Evolutionary conservation across 1,140 invertebrate species (phyloP).

Genomic region (Drosophila sproati): DNA sequence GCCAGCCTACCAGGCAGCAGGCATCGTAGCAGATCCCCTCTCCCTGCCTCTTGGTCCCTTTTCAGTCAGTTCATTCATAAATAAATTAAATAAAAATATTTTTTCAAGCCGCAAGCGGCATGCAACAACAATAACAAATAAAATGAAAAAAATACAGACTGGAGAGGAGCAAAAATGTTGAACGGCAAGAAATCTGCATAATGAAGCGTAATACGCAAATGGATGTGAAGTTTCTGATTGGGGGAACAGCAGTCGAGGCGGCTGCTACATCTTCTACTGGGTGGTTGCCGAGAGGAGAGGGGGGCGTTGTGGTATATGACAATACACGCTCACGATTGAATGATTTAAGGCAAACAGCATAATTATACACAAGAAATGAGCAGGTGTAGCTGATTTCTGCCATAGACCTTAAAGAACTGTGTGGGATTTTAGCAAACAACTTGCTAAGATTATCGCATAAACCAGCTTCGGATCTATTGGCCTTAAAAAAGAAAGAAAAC

Average conservation of each 20-base stretch:
- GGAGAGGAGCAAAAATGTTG: conserved; percentile 35
- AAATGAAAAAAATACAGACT: conserved; percentile 23
- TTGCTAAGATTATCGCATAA: no score
- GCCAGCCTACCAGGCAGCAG: conserved; percentile 47
- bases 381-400: not conserved
- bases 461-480: no score
- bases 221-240: conserved; percentile 74
- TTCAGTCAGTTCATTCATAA: conserved; percentile 71
- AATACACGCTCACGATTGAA: conserved; percentile 39
- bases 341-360: conserved; percentile 51
- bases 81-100: conserved; percentile 83
- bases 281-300: not conserved
- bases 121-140: conserved; percentile 80
- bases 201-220: conserved; percentile 81
- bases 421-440: no score
- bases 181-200: conserved; percentile 77
- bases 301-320: conserved; percentile 35
- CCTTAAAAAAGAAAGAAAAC: no score
- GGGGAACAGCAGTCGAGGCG: conserved; percentile 3
- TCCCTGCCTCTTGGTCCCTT: not conserved
- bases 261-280: not conserved
- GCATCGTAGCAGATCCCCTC: conserved; percentile 3
- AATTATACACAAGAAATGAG: conserved; percentile 30
- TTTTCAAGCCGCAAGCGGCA: conserved; percentile 79
- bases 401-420: conserved; percentile 7